Conservation (phyloP, 2,888 invertebrate genomes). For the Orthosia gothica region DNA sequence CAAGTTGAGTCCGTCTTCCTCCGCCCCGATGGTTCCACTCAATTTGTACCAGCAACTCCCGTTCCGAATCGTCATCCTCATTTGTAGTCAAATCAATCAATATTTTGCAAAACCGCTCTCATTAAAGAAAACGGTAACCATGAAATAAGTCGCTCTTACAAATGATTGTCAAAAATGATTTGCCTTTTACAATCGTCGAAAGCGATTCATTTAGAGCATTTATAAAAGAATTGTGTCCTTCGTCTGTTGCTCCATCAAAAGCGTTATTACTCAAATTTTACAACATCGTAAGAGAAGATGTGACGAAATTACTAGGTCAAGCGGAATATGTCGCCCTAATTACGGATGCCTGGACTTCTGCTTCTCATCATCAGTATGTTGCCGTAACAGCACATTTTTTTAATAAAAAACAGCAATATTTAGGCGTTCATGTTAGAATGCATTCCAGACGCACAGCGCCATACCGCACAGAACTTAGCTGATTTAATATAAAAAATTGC, state of each 20-base stretch:
- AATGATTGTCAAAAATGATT: slow-evolving; percentile 26
- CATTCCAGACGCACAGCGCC: too few species aligned
- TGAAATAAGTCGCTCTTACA: slow-evolving; percentile 9
- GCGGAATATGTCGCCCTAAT: neutral
- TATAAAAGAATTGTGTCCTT: slow-evolving; percentile 8
- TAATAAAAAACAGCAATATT: too few species aligned
- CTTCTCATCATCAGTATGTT: too few species aligned
- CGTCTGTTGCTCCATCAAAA: slow-evolving; percentile 9
- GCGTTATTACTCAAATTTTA: slow-evolving; percentile 5
- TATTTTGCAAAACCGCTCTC: slow-evolving; percentile 27
- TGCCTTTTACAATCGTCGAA: slow-evolving; percentile 31
- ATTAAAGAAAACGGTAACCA: slow-evolving; percentile 6
- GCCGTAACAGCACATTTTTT: too few species aligned
- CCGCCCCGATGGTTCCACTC: slow-evolving; percentile 8
- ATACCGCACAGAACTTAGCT: too few species aligned
- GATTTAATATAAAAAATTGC: too few species aligned
- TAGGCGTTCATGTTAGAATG: too few species aligned
- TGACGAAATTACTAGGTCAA: neutral
- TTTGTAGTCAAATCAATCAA: slow-evolving; percentile 9
- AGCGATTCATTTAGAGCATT: slow-evolving; percentile 29
- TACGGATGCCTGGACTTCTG: too few species aligned
- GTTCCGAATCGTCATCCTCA: slow-evolving; percentile 10
- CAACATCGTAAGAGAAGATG: slow-evolving; percentile 9
- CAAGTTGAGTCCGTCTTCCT: slow-evolving; percentile 12
- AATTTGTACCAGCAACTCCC: slow-evolving; percentile 1